Conservation (phyloP, 2,797 vertebrate genomes). For the Falco cherrug region DNA sequence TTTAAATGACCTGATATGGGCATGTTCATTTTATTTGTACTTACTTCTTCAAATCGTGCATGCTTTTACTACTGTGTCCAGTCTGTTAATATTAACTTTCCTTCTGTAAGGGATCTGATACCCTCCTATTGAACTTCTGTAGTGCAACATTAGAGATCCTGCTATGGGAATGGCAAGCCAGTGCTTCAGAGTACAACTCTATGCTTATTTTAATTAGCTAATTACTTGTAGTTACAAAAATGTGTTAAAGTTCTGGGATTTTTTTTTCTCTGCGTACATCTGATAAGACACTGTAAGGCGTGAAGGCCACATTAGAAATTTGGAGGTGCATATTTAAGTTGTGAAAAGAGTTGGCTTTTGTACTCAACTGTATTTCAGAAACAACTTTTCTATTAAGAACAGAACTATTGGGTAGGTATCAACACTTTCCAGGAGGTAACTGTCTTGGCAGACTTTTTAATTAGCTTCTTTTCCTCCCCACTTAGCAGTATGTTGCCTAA, state of each 20-base stretch:
- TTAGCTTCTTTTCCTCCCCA: background rate
- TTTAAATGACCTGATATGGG: background rate
- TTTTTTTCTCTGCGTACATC: background rate
- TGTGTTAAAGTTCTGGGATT: background rate
- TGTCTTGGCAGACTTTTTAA: background rate
- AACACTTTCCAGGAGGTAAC: background rate
- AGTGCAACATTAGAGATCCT: background rate
- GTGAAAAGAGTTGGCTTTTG: background rate
- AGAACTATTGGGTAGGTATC: background rate
- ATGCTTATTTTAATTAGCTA: background rate
- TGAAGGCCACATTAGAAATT: background rate
- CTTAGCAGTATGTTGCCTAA: background rate
- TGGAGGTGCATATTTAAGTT: background rate
- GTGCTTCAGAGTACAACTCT: background rate
- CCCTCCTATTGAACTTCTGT: background rate
- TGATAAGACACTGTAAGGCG: background rate
- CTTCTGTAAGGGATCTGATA: background rate
- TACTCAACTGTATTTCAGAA: background rate
- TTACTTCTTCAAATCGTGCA: background rate
- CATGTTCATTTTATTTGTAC: background rate
- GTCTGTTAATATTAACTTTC: conserved; percentile 68
- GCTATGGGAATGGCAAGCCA: background rate
- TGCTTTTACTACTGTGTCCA: background rate
- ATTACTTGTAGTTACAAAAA: background rate
- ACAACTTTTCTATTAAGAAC: background rate